phyloP scores from a whole-genome alignment of 2,888 invertebrate species.

The Lacanobia wlatinum region DNA sequence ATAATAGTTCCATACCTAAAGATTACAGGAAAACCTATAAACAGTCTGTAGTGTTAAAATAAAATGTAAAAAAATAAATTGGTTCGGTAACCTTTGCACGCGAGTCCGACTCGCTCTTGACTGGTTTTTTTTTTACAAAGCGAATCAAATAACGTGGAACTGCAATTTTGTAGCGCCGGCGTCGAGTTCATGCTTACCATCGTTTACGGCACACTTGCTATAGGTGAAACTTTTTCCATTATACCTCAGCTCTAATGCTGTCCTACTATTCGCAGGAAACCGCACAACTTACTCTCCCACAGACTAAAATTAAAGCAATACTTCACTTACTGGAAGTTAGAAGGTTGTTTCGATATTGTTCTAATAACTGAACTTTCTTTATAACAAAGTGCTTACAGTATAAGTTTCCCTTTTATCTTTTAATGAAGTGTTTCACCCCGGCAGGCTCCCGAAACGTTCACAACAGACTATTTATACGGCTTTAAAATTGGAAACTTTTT shows the following conservation, averaged over 20 bases:
- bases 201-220: conserved; percentile 31
- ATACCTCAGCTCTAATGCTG: conserved; percentile 42
- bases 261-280: conserved; percentile 47
- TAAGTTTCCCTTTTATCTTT: conserved; percentile 74
- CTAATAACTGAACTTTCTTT: conserved; percentile 63
- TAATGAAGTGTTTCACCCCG: conserved; percentile 73
- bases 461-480: conserved; percentile 59
- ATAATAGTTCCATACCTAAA: too few relatives aligned
- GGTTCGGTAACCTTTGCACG: too few relatives aligned
- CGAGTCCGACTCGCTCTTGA: too few relatives aligned
- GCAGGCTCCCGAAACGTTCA: conserved; percentile 55
- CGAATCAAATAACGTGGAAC: conserved; percentile 49
- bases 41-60: too few relatives aligned
- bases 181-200: conserved; percentile 41
- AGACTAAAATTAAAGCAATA: conserved; percentile 62
- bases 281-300: conserved; percentile 53
- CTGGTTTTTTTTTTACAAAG: conserved; percentile 40
- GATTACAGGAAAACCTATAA: too few relatives aligned
- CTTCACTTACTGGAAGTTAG: conserved; percentile 56
- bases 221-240: conserved; percentile 57
- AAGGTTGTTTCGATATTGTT: conserved; percentile 63
- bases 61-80: too few relatives aligned
- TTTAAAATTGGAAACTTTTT: conserved; percentile 62
- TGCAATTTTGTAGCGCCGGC: conserved; percentile 35
- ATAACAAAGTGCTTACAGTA: conserved; percentile 62